Evolutionary conservation across 2,113 vertebrate species (phyloP).

Genomic region (Madoqua kirkii): DNA sequence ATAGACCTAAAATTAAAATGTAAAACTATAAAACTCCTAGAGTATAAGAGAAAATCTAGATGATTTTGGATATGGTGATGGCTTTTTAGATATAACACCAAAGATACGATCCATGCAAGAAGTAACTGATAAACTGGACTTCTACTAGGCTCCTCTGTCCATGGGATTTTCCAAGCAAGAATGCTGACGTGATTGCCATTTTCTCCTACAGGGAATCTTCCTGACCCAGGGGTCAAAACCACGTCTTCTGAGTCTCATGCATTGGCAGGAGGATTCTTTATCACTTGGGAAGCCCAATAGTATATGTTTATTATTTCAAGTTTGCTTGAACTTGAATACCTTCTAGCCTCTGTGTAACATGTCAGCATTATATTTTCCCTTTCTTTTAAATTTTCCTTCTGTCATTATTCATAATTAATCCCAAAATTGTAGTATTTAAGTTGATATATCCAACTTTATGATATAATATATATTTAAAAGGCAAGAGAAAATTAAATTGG

Average conservation of each 20-base stretch:
- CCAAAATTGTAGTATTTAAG: conserved; percentile 24
- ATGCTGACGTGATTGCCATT: background rate
- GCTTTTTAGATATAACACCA: background rate
- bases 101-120: background rate
- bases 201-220: background rate
- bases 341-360: background rate
- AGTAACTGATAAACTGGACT: background rate
- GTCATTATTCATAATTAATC: conserved; percentile 33
- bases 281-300: background rate
- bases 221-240: background rate
- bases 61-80: background rate
- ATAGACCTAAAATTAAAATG: background rate
- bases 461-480: conserved; percentile 55
- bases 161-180: background rate
- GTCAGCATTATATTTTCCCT: background rate
- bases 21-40: background rate
- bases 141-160: background rate
- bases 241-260: background rate
- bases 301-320: background rate
- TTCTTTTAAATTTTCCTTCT: background rate
- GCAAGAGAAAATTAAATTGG: conserved; percentile 55
- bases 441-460: conserved; percentile 37
- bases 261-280: background rate
- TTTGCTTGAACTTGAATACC: background rate
- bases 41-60: background rate